Conservation (phyloP, 2,113 vertebrate genomes). For the Melanerpes aurifrons region DNA sequence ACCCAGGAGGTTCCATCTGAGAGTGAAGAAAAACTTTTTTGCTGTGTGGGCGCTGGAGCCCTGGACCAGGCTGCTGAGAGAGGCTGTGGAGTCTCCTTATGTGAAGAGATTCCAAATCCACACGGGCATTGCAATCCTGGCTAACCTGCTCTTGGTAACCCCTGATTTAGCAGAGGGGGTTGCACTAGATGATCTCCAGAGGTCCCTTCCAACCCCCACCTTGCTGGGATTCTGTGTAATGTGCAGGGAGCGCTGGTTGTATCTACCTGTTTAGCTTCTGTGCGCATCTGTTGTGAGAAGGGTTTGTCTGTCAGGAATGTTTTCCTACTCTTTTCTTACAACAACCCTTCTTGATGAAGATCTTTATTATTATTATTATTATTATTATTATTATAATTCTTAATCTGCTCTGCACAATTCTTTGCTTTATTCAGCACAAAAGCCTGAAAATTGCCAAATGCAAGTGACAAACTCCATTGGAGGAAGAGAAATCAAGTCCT, state of each 20-base stretch:
- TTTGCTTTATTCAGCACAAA: slow-evolving; percentile 7
- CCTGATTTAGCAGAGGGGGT: no score
- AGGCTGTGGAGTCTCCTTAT: no score
- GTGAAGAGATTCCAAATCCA: no score
- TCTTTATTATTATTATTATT: no score
- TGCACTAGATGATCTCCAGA: no score
- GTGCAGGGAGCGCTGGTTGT: background rate
- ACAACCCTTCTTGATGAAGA: background rate
- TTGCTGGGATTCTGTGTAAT: background rate
- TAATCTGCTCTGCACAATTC: background rate
- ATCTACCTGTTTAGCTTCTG: background rate
- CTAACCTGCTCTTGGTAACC: no score
- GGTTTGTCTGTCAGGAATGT: background rate
- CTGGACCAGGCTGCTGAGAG: no score
- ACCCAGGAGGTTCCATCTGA: no score
- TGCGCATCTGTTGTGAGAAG: background rate
- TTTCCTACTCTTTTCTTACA: background rate
- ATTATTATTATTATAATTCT: background rate
- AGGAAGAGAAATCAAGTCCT: background rate
- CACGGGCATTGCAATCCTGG: no score
- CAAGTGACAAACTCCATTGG: background rate
- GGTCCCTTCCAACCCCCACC: no score
- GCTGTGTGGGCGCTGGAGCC: no score
- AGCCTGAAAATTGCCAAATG: slow-evolving; percentile 2
- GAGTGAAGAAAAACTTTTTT: no score